Evolutionary conservation across 2,797 vertebrate species (phyloP), one percentile per base, ranked within the genome.

Genomic region (Tarsius wallacei): DNA sequence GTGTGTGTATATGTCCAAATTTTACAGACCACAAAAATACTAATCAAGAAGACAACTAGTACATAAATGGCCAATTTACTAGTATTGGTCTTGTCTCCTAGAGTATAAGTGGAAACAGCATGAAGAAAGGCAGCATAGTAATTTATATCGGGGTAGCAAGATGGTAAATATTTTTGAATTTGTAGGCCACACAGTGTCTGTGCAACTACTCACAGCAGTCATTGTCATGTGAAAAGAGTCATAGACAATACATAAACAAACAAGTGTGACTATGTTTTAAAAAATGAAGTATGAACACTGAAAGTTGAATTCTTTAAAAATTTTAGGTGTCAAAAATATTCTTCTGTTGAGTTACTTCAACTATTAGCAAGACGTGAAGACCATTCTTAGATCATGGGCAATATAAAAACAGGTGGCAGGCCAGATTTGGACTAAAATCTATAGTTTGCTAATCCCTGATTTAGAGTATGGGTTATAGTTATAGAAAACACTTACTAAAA

Each of bases 261-360:
- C 63, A 4, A 82, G 16, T 76, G 63, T 73, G 33, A n/a, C 15
- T 71, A 4, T 64, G 7, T 22, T 77, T n/a, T 17, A 78, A 85
- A 70, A 89, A 82, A 15, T 84, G 28, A 28, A 78, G 66, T 61
- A 74, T 36, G 31, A 83, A 76, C 17, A 61, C 26, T 12, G 2
- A 90, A 74, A 59, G n/a, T 81, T 31, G 28, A 94, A 80, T 61
- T 91, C 66, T 59, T 9, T 73, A 36, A 64, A 94, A 49, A 15
- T 59, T 83, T 78, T 81, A 61, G 16, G 11, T 33, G 22, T 17
- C 59, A 86, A 83, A 86, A 87, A 55, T 33, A 71, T 59, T 57
- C 22, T 55, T 87, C 33, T 51, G 55, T 8, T 70, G 61, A 22
- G 49, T 42, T 21, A 22, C 81, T 33, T 74, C 5, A 9, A 71